Base-by-base conservation (phyloP, 2,797 vertebrate species). In the Chloroceryle inda region DNA sequence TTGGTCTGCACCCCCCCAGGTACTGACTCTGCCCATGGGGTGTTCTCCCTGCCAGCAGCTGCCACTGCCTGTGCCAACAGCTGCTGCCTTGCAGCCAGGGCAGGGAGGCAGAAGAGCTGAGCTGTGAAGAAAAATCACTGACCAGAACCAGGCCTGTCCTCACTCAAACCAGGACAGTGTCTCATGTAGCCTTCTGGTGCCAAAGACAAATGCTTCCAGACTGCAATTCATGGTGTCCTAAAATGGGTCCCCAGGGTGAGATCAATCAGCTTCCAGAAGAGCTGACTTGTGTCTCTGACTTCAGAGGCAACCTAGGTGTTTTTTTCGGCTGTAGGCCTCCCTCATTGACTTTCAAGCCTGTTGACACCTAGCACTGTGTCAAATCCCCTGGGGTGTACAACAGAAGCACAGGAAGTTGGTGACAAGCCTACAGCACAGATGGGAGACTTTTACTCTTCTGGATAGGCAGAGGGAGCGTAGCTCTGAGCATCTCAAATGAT, bases 391-490 rank as follows among this genome's bases (percentile, higher is more conserved):
- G 7, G 6, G 1, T n/a, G 5, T 18, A 18, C 6, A 15, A 50
- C 20, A 52, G 13, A 56, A 80, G 11, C 4, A 56, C 13, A 35
- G 29, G 26, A 73, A 15, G 11, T 2, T 79, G 13, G 6, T 22
- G 26, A 7, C 11, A 42, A 52, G 4, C 40, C 38, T 53, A 9
- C 1, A 0, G 5, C 26, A 15, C 6, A 2, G 1, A 8, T 50
- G n/a, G n/a, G 16, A 78, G 49, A 10, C 11, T 2, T 62, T 49
- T 33, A n/a, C 6, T 73, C 6, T 69, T 82, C 23, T 50, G 23
- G 13, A 37, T 29, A 59, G 45, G 35, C 5, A 78, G 44, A 68
- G 13, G 2, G 4, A 59, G 4, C 6, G 5, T 69, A 40, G 6
- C 24, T 47, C 11, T 33, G 52, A 74, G n/a, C 20, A 85, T 23